Evolutionary conservation across 2,888 invertebrate species (phyloP).

Genomic region (Tenthredo mesomela): DNA sequence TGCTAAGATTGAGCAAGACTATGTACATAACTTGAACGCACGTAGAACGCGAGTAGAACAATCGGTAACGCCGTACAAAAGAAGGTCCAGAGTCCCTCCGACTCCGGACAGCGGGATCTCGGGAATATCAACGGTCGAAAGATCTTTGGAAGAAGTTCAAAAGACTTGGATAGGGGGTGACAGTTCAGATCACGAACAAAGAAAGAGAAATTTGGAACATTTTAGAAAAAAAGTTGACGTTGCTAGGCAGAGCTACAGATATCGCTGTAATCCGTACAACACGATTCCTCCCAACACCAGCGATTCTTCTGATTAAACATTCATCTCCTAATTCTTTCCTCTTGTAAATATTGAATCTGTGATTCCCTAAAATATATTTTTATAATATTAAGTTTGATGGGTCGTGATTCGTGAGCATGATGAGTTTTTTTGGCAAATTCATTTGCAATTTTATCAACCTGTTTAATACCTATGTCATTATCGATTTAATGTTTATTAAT

Average conservation of each 20-base stretch:
- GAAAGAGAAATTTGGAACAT: slow-evolving; percentile 65
- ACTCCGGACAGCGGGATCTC: slow-evolving; percentile 76
- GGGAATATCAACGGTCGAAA: slow-evolving; percentile 71
- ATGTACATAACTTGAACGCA: slow-evolving; percentile 58
- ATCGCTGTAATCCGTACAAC: slow-evolving; percentile 62
- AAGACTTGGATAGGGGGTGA: slow-evolving; percentile 62
- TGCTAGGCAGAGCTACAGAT: slow-evolving; percentile 68
- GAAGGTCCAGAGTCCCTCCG: slow-evolving; percentile 63
- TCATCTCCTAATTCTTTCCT: slow-evolving; percentile 57
- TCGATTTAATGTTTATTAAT: neutral
- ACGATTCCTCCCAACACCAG: slow-evolving; percentile 60
- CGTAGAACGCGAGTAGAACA: slow-evolving; percentile 28
- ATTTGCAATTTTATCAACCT: slow-evolving; percentile 21
- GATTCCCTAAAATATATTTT: slow-evolving; percentile 74
- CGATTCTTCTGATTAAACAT: slow-evolving; percentile 71
- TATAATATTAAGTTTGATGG: slow-evolving; percentile 70
- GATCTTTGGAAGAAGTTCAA: slow-evolving; percentile 58
- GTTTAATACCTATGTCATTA: slow-evolving; percentile 27
- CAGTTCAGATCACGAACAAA: slow-evolving; percentile 70
- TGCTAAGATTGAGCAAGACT: slow-evolving; percentile 57
- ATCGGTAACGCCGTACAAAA: slow-evolving; percentile 64
- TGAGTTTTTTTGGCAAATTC: slow-evolving; percentile 55
- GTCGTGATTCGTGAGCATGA: slow-evolving; percentile 55
- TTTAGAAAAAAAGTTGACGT: slow-evolving; percentile 73
- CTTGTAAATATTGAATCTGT: slow-evolving; percentile 73